Evolutionary conservation across 2,888 invertebrate species (phyloP).

Genomic region (Falcaria lacertinaria): DNA sequence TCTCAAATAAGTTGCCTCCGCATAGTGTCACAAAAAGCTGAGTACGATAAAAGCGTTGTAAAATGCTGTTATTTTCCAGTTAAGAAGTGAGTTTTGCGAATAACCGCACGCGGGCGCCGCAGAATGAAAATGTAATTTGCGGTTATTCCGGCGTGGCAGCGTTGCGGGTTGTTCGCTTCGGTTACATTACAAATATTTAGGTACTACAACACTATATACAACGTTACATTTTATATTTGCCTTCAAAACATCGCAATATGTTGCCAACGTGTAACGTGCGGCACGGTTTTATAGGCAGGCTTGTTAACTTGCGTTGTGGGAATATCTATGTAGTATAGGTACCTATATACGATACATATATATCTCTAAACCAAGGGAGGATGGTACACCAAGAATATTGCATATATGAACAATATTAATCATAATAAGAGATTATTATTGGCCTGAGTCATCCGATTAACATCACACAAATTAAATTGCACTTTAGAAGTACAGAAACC

Average conservation of each 20-base stretch:
- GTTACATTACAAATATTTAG: conserved; percentile 2
- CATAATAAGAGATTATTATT: no score
- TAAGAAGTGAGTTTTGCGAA: conserved; percentile 40
- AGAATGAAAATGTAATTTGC: conserved; percentile 71
- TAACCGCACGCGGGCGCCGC: conserved; percentile 35
- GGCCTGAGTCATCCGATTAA: no score
- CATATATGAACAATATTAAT: no score
- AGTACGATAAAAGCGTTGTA: conserved; percentile 17
- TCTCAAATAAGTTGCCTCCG: neutral
- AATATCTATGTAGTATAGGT: no score
- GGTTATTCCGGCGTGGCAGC: conserved; percentile 53
- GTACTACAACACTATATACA: conserved; percentile 17
- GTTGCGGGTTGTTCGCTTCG: conserved; percentile 37
- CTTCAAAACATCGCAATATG: conserved; percentile 12
- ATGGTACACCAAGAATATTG: no score
- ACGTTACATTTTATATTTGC: conserved; percentile 25
- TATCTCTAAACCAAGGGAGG: no score
- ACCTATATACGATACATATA: no score
- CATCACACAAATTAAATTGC: no score
- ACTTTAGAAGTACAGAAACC: no score
- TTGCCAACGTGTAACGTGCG: neutral
- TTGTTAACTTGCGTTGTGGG: neutral
- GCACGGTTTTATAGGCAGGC: neutral
- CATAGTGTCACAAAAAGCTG: conserved; percentile 15
- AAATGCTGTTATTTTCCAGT: conserved; percentile 32